Evolutionary conservation across 1,140 invertebrate genomes (phyloP).

Genomic region (Harlomillsia oculata): DNA sequence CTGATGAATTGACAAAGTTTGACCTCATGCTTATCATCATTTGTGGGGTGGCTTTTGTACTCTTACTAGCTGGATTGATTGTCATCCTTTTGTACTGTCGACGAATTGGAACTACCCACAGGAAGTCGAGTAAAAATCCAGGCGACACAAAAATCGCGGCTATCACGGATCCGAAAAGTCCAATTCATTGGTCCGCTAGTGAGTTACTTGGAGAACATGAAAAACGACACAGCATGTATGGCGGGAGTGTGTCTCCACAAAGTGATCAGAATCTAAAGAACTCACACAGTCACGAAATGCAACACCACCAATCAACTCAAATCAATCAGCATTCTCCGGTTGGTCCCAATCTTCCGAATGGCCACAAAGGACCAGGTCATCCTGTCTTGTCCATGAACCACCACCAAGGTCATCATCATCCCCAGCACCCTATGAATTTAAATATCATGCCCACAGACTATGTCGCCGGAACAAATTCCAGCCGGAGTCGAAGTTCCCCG

Average conservation of each 20-base stretch:
- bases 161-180: slow-evolving; percentile 34
- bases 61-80: slow-evolving; percentile 30
- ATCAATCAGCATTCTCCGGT: not conserved
- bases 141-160: slow-evolving; percentile 33
- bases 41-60: slow-evolving; percentile 31
- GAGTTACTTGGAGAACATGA: slow-evolving; percentile 35
- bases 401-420: not conserved
- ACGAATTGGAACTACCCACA: slow-evolving; percentile 18
- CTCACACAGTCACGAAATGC: slow-evolving; percentile 3
- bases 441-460: slow-evolving; percentile 28
- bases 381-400: not conserved
- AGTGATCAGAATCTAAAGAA: slow-evolving; percentile 11
- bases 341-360: not conserved
- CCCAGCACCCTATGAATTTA: slow-evolving; percentile 24
- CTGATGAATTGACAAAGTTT: slow-evolving; percentile 29
- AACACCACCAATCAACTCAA: not conserved
- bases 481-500: slow-evolving; percentile 31
- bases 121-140: slow-evolving; percentile 28
- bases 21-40: slow-evolving; percentile 31
- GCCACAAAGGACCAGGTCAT: not conserved
- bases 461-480: slow-evolving; percentile 17
- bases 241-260: slow-evolving; percentile 28
- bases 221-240: slow-evolving; percentile 34
- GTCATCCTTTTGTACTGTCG: slow-evolving; percentile 33
- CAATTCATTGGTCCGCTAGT: slow-evolving; percentile 32